phyloP scores from a whole-genome alignment of 2,888 invertebrate genomes.

The Cataglyphis altisquamis region DNA sequence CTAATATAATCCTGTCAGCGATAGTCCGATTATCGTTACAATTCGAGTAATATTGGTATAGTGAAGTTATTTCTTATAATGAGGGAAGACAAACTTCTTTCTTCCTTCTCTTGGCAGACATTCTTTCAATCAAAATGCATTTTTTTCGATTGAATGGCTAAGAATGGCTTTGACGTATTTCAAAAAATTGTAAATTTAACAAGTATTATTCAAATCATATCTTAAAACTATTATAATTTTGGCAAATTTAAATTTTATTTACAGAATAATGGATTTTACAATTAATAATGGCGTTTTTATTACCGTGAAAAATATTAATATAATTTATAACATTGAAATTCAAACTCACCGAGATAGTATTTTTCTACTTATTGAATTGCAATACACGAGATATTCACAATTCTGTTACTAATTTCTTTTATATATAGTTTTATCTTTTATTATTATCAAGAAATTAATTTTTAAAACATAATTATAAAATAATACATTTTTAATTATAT shows the following conservation, averaged over 20 bases:
- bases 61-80: slow-evolving; percentile 1
- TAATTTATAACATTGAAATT: neutral
- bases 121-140: neutral
- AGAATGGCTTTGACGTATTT: slow-evolving; percentile 1
- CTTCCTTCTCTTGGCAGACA: neutral
- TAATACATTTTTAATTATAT: neutral
- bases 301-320: neutral
- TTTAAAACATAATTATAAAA: neutral
- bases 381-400: neutral
- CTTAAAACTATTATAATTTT: slow-evolving; percentile 1
- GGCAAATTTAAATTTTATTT: neutral
- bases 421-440: neutral
- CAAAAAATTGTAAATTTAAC: neutral
- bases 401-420: neutral
- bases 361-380: neutral
- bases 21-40: slow-evolving; percentile 7
- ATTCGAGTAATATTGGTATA: neutral
- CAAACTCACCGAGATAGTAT: neutral
- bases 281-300: neutral
- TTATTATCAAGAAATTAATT: neutral
- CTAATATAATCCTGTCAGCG: slow-evolving; percentile 20
- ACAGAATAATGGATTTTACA: neutral
- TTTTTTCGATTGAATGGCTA: slow-evolving; percentile 26
- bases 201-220: neutral
- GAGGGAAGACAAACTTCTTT: slow-evolving; percentile 23